Base-by-base conservation (phyloP, 2,797 vertebrate species). In the Hapalemur alaotrensis region DNA sequence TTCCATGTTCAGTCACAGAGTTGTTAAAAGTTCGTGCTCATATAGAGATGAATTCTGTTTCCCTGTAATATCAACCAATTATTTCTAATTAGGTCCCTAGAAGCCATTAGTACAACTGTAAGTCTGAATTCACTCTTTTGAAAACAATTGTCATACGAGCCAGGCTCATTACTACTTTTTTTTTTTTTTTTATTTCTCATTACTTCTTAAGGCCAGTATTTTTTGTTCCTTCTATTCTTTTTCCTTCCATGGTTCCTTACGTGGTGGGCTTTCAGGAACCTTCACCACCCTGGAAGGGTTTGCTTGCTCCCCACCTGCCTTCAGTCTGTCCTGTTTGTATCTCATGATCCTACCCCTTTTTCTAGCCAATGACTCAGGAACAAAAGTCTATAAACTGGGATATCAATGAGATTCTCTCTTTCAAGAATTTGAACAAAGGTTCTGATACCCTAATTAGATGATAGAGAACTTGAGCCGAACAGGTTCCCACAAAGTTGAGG, bases 41-140 rank as follows among this genome's bases (percentile, higher is more conserved):
- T 28, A 46, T 14, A 80, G 41, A 90, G 65, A 50, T 90, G 69
- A 83, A 69, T 32, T 93, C 65, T 75, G 22, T 59, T 28, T 92
- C 48, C 72, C 65, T 23, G 11, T 82, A 96, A 96, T 41, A 6
- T 79, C 92, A 92, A 83, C 57, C 54, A 93, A 28, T 86, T 81
- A 63, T 82, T 93, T 95, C n/a, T 80, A 2, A 94, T 91, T 80
- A 96, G 75, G 20, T 69, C 28, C 5, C 13, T 83, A 54, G 35
- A 30, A 59, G 38, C n/a, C n/a, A 85, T 63, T 48, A 94, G 32
- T n/a, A 90, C 52, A 90, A 86, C 67, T 48, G 7, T 18, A 43
- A 84, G 28, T 35, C 17, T 30, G 25, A 80, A 73, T 85, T 73
- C 70, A 23, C 12, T 72, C 52, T 92, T 59, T 75, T 75, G 69